Evolutionary conservation across 2,113 vertebrate genomes (phyloP).

Genomic region (Phalacrocorax carbo): DNA sequence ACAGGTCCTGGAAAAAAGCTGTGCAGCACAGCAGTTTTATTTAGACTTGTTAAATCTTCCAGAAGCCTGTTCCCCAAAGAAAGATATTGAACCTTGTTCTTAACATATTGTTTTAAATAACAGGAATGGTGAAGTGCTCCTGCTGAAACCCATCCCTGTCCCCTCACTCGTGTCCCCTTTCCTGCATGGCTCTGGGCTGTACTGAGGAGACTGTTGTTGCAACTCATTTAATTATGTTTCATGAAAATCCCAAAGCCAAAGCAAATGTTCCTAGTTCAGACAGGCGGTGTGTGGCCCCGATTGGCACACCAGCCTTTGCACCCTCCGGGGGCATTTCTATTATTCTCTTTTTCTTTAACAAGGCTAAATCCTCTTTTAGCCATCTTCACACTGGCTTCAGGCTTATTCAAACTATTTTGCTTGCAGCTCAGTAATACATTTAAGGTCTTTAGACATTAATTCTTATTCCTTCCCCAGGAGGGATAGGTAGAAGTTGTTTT

Average conservation of each 20-base stretch:
- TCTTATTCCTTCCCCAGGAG: background rate
- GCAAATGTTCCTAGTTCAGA: background rate
- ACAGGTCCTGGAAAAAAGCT: background rate
- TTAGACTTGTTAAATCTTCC: background rate
- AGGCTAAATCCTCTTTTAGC: background rate
- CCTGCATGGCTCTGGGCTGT: background rate
- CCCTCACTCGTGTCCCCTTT: background rate
- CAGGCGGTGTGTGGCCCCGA: background rate
- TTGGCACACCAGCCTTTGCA: background rate
- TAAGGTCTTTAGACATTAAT: background rate
- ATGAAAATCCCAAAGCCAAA: conserved; percentile 5
- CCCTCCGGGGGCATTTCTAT: background rate
- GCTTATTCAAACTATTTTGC: background rate
- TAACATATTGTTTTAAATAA: background rate
- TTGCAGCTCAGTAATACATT: background rate
- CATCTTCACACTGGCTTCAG: background rate
- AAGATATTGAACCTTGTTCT: background rate
- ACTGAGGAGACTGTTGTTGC: background rate
- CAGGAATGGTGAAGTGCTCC: background rate
- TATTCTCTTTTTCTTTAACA: background rate
- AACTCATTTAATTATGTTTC: background rate
- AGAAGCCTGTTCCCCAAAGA: background rate
- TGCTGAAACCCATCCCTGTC: background rate
- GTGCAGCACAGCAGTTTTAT: background rate
- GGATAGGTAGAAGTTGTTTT: background rate